A percentile compares a stretch with the other conserved stretches of the same genome.
These are phyloP conservation scores for Passer montanus DNA, from an alignment of 2,113 vertebrate genomes.

Conservation along the genomic window DNA sequence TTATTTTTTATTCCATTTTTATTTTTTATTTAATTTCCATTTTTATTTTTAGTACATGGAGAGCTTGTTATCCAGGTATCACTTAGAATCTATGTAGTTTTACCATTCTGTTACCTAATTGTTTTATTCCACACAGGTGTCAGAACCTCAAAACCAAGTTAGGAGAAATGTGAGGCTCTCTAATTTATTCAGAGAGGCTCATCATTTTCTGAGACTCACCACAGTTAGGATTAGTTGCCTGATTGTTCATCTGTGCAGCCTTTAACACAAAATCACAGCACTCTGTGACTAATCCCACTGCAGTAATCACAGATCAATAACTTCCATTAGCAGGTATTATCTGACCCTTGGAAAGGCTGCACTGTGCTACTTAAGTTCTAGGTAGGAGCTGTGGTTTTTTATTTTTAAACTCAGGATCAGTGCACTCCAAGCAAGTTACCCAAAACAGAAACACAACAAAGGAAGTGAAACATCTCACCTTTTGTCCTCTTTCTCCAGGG, in stretches of 20 bases:
- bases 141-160: background rate
- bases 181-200: background rate
- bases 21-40: background rate
- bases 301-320: background rate
- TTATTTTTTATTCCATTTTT: background rate
- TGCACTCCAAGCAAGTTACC: background rate
- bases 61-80: background rate
- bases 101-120: background rate
- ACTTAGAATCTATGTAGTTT: background rate
- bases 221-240: background rate
- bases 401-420: background rate
- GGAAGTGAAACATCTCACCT: slow-evolving; percentile 79
- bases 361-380: background rate
- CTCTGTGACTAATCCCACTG: background rate
- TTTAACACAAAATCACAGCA: background rate
- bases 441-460: background rate
- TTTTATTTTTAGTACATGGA: background rate
- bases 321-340: background rate
- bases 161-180: background rate
- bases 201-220: background rate
- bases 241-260: background rate
- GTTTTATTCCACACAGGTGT: background rate
- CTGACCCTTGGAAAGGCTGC: background rate
- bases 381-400: background rate
- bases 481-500: slow-evolving; percentile 91